phyloP scores from a whole-genome alignment of 2,888 invertebrate genomes.

The Xylota segnis region DNA sequence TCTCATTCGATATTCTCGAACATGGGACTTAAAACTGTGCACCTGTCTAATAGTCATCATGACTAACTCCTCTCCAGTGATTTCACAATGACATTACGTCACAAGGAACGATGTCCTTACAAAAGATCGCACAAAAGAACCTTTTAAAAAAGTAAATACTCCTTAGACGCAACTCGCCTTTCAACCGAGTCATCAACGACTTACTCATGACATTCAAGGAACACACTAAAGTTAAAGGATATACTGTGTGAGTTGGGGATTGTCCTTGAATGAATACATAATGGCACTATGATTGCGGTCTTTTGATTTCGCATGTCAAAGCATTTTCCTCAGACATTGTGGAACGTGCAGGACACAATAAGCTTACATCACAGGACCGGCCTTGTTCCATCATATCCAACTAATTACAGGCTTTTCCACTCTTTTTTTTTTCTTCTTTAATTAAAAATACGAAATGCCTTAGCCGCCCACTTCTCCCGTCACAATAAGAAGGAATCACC shows the following conservation, averaged over 20 bases:
- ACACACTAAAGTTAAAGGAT: neutral
- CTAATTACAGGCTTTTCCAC: slow-evolving; percentile 43
- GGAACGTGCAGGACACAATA: slow-evolving; percentile 6
- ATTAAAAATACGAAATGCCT: slow-evolving; percentile 25
- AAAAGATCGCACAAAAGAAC: neutral
- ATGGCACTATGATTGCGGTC: neutral
- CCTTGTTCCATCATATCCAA: slow-evolving; percentile 26
- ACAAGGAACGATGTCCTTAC: neutral
- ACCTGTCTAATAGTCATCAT: neutral
- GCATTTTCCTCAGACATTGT: neutral
- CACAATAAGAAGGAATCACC: neutral
- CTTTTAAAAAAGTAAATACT: neutral
- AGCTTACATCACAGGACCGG: slow-evolving; percentile 17
- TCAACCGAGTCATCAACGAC: slow-evolving; percentile 21
- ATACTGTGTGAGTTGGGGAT: neutral
- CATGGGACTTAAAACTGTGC: neutral
- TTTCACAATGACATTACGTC: no score
- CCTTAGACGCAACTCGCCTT: slow-evolving; percentile 24
- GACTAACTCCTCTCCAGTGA: no score
- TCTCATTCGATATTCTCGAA: neutral
- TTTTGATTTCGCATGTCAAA: slow-evolving; percentile 18
- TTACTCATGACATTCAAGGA: slow-evolving; percentile 1
- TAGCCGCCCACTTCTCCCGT: neutral
- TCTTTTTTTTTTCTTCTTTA: slow-evolving; percentile 4
- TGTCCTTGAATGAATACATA: slow-evolving; percentile 23